Conservation (phyloP, 2,888 invertebrate genomes). For the Apodemia mormo region DNA sequence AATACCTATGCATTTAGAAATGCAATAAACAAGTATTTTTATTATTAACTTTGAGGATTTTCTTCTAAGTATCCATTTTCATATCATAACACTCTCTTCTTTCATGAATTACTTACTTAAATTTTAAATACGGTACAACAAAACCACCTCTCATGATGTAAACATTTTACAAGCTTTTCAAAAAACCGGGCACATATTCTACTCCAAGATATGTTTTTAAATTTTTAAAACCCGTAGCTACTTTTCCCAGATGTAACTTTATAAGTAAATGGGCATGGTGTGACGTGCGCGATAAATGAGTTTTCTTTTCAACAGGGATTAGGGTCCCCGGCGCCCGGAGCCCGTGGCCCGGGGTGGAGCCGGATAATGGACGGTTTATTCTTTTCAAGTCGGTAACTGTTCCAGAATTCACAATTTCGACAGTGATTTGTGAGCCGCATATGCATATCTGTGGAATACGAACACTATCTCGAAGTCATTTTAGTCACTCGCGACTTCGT, state of each 20-base stretch:
- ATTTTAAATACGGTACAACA: background rate
- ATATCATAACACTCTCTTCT: too few relatives aligned
- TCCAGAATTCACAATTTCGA: background rate
- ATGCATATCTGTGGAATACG: background rate
- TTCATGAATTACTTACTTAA: too few relatives aligned
- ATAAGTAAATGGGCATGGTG: background rate
- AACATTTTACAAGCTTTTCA: background rate
- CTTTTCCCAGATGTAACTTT: background rate
- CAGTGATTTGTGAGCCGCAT: background rate
- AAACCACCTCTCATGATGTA: background rate
- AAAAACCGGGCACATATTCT: background rate
- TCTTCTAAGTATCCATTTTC: too few relatives aligned
- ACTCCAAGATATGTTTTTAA: background rate
- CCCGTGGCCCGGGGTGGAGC: slow-evolving; percentile 27
- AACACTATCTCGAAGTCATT: background rate
- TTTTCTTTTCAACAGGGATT: slow-evolving; percentile 62
- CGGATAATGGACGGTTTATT: slow-evolving; percentile 36
- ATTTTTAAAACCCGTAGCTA: background rate
- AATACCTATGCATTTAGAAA: too few relatives aligned
- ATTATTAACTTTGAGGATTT: too few relatives aligned
- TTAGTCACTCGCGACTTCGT: background rate
- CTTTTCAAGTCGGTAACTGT: slow-evolving; percentile 30
- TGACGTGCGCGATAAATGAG: slow-evolving; percentile 50
- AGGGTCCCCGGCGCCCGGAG: slow-evolving; percentile 31
- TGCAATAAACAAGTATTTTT: too few relatives aligned